phyloP scores from a whole-genome alignment of 2,888 invertebrate species.

The Acronicta psi region DNA sequence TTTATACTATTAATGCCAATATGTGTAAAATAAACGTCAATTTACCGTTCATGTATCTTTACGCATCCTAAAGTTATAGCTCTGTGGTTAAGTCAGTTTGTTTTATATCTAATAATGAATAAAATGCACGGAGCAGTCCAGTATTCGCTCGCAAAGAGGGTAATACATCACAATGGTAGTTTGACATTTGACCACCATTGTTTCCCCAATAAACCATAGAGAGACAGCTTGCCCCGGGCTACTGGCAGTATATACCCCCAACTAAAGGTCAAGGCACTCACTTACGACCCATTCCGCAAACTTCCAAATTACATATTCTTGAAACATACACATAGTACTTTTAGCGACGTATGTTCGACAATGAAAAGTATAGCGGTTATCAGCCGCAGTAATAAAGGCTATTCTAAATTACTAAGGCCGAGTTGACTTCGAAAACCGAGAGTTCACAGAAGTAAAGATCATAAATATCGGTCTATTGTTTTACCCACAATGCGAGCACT shows the following conservation, averaged over 20 bases:
- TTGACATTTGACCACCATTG: slow-evolving; percentile 51
- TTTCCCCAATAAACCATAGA: slow-evolving; percentile 42
- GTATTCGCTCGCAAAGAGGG: slow-evolving; percentile 18
- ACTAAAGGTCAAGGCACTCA: slow-evolving; percentile 50
- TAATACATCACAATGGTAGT: slow-evolving; percentile 31
- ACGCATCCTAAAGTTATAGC: too few species aligned
- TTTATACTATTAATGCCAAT: too few species aligned
- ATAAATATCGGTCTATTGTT: slow-evolving; percentile 69
- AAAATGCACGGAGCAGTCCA: slow-evolving; percentile 1
- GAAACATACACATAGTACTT: slow-evolving; percentile 48
- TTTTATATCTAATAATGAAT: neutral
- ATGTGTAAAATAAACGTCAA: too few species aligned
- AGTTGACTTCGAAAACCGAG: slow-evolving; percentile 52
- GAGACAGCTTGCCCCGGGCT: slow-evolving; percentile 37
- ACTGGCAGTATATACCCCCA: slow-evolving; percentile 31
- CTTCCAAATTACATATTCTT: slow-evolving; percentile 50
- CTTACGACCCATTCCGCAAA: slow-evolving; percentile 27
- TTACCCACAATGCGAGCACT: slow-evolving; percentile 63
- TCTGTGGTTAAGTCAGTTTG: too few species aligned
- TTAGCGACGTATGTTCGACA: slow-evolving; percentile 44
- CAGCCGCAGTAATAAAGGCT: slow-evolving; percentile 41
- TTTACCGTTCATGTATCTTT: too few species aligned
- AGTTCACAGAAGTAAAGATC: slow-evolving; percentile 57
- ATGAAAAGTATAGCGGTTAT: slow-evolving; percentile 45
- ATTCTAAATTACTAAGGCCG: slow-evolving; percentile 53